Base-by-base conservation (phyloP, 2,113 vertebrate genomes). In the Irena cyanogastra region DNA sequence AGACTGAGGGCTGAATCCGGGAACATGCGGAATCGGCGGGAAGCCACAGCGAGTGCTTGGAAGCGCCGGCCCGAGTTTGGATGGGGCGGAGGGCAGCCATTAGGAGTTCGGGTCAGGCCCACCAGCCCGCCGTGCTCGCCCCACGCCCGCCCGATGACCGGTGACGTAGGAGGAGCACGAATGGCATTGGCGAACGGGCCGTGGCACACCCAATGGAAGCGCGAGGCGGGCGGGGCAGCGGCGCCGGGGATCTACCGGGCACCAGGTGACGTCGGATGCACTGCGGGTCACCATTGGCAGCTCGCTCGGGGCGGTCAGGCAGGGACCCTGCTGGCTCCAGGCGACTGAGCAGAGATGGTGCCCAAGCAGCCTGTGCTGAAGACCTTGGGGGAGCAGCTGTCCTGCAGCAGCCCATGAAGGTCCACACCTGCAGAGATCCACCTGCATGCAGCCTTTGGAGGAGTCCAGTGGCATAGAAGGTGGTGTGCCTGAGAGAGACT, bases 1-100 rank as follows among this genome's bases (percentile, higher is more conserved):
- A 27, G 16, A 14, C 49, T 24, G 49, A 68, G 24, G 42, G 10
- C 60, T 45, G 74, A n/a, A 54, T 10, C 10, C 0, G 12, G 27
- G 8, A 4, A 3, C 7, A 3, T 8, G n/a, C 7, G 5, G 53
- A 20, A 19, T 3, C 3, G 2, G 4, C 13, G 6, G 9, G 6
- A 41, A 45, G 37, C 24, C 56, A 23, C 6, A 30, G n/a, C 2
- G 50, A 16, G 9, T 3, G 12, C 50, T 10, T 12, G 56, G 50
- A 37, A 20, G 20, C 7, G 15, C 31, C 8, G 16, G 11, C 14
- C 4, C 2, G 7, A 4, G 6, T 31, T 19, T 15, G 50, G 15
- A 39, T 8, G 15, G 42, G 23, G 23, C 12, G 5, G 1, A 41
- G 15, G 11, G n/a, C 63, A 21, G 13, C 9, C 31, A 28, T 1